Evolutionary conservation across 1,140 invertebrate species (phyloP).

Genomic region (Bombus pyrosoma): DNA sequence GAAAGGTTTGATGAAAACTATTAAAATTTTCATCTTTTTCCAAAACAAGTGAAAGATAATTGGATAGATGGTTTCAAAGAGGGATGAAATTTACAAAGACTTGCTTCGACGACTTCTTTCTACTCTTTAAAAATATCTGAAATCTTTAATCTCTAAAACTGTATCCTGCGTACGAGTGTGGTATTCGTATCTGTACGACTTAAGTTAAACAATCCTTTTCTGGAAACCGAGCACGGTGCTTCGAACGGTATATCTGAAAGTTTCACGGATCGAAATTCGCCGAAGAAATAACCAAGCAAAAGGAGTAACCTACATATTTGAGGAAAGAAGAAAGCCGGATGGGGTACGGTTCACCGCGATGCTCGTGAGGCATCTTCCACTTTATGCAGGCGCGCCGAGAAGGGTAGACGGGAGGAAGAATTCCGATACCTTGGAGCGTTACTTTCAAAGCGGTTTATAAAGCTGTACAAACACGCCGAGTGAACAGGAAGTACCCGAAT

Average conservation of each 20-base stretch:
- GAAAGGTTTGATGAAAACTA: not conserved
- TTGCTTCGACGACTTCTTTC: not conserved
- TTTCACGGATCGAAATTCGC: not conserved
- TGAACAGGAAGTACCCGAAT: not conserved
- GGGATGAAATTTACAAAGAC: not conserved
- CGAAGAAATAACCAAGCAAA: constrained; percentile 23
- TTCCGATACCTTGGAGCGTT: constrained; percentile 34
- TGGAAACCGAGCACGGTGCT: not conserved
- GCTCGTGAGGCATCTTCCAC: constrained; percentile 31
- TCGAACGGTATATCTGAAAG: not conserved
- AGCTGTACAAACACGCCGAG: constrained; percentile 23
- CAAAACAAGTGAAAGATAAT: too few species aligned
- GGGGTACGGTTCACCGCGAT: constrained; percentile 31
- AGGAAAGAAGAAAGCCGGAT: constrained; percentile 32
- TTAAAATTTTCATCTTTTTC: not conserved
- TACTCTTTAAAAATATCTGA: too few species aligned
- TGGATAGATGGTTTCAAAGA: not conserved
- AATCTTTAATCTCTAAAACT: too few species aligned
- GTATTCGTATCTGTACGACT: not conserved
- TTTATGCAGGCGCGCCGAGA: constrained; percentile 20
- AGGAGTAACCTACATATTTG: constrained; percentile 34
- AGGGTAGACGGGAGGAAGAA: constrained; percentile 23
- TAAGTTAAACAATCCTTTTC: not conserved
- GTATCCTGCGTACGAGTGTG: too few species aligned
- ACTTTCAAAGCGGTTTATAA: constrained; percentile 47